Evolutionary conservation across 2,888 invertebrate species (phyloP), one percentile per base, ranked within the genome.

Genomic region (Homarus gammarus): DNA sequence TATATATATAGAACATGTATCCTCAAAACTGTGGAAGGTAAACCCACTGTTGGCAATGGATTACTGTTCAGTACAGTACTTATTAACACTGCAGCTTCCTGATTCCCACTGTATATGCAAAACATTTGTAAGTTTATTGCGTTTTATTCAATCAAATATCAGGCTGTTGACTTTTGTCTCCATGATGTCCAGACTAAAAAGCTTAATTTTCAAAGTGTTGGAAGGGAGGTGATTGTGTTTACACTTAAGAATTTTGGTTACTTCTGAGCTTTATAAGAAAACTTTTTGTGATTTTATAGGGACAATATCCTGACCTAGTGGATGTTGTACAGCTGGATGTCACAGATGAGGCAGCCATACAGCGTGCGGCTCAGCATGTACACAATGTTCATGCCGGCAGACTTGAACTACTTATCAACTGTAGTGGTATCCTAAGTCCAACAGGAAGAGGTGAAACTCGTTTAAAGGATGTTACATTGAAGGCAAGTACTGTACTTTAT

Each of bases 391-490:
- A 75, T 73, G 85, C 81, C 36, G 89, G 87, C 15, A 84, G 84
- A 44, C 56, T 92, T 27, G 92, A 92, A n/a, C 89, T 92, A 27
- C 90, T 92, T 22, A 72, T 92, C 40, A 92, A 92, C 86, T 89
- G 86, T n/a, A 90, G 90, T 56, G 92, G 90, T n/a, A 91, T 92
- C 18, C 79, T 92, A 15, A 92, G 92, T 89, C 92, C 92, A 8
- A 84, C 89, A 18, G 92, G 92, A 38, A 82, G 84, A 61, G 92
- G 92, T 27, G 92, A 92, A 68, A 92, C 92, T 15, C 90, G 92
- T 33, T 64, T 92, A 40, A 84, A 79, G 38, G 92, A 92, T 70
- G 92, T 92, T 1, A 78, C 70, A 15, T 78, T 84, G 64, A 38
- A 89, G 86, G 87, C 87, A 10, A 85, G 72, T 15, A 22, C 36